Conservation (phyloP, 2,113 vertebrate genomes). For the Callaeas wilsoni region DNA sequence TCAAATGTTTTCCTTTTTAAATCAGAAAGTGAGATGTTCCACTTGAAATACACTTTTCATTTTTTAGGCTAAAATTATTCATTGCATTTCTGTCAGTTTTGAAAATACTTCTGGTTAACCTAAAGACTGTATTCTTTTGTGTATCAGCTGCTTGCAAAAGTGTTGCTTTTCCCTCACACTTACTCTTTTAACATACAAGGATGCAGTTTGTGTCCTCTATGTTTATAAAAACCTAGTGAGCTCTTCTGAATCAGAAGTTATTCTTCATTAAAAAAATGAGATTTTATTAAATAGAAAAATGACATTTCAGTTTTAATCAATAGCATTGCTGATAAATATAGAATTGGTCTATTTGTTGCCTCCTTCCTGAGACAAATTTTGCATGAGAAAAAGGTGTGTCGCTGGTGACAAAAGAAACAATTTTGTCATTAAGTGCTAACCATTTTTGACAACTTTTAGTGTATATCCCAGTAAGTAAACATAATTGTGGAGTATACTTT, state of each 20-base stretch:
- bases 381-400: not conserved
- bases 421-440: not conserved
- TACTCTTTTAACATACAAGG: not conserved
- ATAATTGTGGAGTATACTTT: not conserved
- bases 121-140: not conserved
- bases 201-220: not conserved
- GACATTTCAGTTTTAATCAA: not conserved
- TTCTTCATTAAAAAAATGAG: not conserved
- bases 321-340: not conserved
- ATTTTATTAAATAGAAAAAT: not conserved
- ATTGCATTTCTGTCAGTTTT: not conserved
- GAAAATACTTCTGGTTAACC: not conserved
- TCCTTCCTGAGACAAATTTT: not conserved
- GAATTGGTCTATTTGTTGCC: not conserved
- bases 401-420: not conserved
- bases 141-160: not conserved
- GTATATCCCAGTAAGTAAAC: not conserved
- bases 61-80: not conserved
- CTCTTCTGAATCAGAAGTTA: not conserved
- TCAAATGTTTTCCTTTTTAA: not conserved
- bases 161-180: not conserved
- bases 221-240: not conserved
- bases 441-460: not conserved
- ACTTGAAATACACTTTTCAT: not conserved
- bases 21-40: not conserved